These are phyloP conservation scores for Pomatostomus ruficeps DNA, from an alignment of 2,113 vertebrate species.

Conservation along the genomic window DNA sequence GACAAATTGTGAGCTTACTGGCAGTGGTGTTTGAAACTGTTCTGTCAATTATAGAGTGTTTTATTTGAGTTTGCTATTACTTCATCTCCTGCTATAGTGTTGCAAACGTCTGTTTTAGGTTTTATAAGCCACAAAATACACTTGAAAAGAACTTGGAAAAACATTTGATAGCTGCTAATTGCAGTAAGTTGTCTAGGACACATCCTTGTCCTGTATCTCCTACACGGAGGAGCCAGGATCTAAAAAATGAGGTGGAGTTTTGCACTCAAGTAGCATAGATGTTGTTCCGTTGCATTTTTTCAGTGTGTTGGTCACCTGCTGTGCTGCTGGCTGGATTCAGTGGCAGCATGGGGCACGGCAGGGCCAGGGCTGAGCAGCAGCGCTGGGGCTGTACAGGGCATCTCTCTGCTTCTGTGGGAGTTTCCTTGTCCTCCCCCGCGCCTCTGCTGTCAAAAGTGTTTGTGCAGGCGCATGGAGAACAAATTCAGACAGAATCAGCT, in stretches of 20 bases:
- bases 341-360: rapidly evolving
- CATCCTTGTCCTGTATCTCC: background rate
- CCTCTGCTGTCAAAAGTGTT: background rate
- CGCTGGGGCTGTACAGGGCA: background rate
- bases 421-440: background rate
- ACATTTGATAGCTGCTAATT: background rate
- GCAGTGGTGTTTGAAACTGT: background rate
- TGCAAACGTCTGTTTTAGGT: background rate
- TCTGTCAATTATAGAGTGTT: background rate
- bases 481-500: background rate
- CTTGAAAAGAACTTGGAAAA: background rate
- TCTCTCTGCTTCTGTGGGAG: background rate
- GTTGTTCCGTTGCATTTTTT: background rate
- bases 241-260: background rate
- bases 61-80: background rate
- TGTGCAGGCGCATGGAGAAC: background rate
- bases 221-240: background rate
- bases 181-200: background rate
- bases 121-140: background rate
- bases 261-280: rapidly evolving
- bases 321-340: background rate
- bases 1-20: background rate
- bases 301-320: background rate
- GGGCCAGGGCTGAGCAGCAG: background rate
- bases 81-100: background rate